Evolutionary conservation across 2,888 invertebrate species (phyloP), one percentile per base, ranked within the genome.

Genomic region (Sarcophaga caerulescens): DNA sequence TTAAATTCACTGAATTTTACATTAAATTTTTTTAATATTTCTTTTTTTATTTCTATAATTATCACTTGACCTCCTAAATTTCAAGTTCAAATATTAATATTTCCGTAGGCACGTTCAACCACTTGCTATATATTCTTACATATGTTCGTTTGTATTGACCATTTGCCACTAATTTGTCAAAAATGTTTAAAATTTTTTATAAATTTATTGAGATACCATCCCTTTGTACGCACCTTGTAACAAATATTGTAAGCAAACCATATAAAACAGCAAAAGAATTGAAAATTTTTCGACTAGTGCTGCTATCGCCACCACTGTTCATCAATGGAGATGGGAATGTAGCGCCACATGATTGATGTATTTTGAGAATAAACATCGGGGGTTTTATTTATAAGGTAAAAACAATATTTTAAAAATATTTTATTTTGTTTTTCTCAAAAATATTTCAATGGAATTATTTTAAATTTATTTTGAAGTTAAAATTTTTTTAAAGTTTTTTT

Each of bases 191-290:
- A 35, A 35, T 8, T 0, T 52, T 52, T 14, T 14, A 52, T 2
- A 52, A 52, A 52, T 14, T 52, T 14, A 17, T 14, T 14, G 14
- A 4, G 4, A 47, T 14, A 4, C 11, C 12, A 47, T 52, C 52
- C 17, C 52, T 52, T 52, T 52, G 63, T 21, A 73, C 83, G 25
- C 21, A 84, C 84, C 84, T 80, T 62, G 3, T 74, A 6, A 66
- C 10, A 52, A 23, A 66, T 52, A 70, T 21, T 19, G 65, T 19
- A 25, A 84, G n/a, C 65, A 69, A 60, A 80, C 70, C 25, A 21
- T 14, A 70, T 23, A 79, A 84, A 63, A 65, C 19, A 77, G 2
- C 66, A 44, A 62, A 69, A 69, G 4, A 21, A 44, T 59, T 45
- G 4, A 14, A 19, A 5, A 66, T 52, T 52, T 45, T 60, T 44